Base-by-base conservation (phyloP, 2,888 invertebrate species). In the Scrobipalpa costella region DNA sequence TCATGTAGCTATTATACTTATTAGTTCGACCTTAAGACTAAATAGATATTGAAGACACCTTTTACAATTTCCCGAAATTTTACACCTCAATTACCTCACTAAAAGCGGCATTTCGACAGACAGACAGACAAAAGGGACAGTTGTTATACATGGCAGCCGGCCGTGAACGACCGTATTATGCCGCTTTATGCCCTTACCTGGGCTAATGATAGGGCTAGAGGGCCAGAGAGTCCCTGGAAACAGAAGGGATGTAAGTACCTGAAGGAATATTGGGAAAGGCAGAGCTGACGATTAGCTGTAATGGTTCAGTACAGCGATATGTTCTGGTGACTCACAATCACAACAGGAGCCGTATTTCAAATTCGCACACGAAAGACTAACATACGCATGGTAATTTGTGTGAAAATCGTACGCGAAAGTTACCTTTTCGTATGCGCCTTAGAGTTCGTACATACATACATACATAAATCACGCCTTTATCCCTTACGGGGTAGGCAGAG, bases 121-220 rank as follows among this genome's bases (percentile, higher is more conserved):
- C 44, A 38, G 27, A 47, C 60, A 52, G 9, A 55, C 55, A 55
- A 55, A 34, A 55, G 55, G 34, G 55, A 55, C 55, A 55, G 55
- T 55, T 55, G 55, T 55, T 52, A 52, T 52, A 6, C 27, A 8
- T 52, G 50, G 15, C 55, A 55, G 33, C 55, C 55, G 55, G n/a
- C 55, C 34, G 55, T 55, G 55, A 55, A 55, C 11, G 34, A 34
- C n/a, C 7, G 55, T 33, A 34, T 34, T 40, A 40, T 58, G 13
- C 38, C 21, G 15, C 57, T 19, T 40, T 15, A 17, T 40, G 27
- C 58, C 21, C 40, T 40, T 58, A 58, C 58, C 58, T 58, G 58
- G 27, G 40, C 40, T 58, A 58, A 58, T 58, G 58, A 58, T 58
- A 58, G 34, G 57, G 57, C 57, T 11, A 34, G n/a, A 33, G 55